Evolutionary conservation across 2,888 invertebrate species (phyloP).

Genomic region (Lymantria monacha): DNA sequence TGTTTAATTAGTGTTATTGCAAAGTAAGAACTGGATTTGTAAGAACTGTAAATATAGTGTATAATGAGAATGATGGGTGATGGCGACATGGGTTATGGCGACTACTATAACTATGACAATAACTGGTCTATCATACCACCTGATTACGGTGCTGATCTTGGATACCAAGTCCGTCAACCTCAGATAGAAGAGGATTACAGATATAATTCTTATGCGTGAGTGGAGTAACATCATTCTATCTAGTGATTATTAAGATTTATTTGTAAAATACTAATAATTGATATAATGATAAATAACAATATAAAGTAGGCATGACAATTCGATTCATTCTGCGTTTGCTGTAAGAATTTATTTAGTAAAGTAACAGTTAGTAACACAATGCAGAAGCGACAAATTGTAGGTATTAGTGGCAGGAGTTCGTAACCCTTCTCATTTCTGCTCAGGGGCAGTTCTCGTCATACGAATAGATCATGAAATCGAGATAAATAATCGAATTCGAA

Average conservation of each 20-base stretch:
- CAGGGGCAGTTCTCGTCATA: too few species aligned
- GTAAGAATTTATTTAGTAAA: too few species aligned
- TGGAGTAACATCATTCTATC: slow-evolving; percentile 26
- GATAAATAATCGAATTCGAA: too few species aligned
- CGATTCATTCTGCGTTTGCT: too few species aligned
- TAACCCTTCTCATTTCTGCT: too few species aligned
- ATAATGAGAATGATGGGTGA: slow-evolving; percentile 83
- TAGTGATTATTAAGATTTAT: background rate
- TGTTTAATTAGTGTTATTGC: slow-evolving; percentile 10
- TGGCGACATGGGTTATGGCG: slow-evolving; percentile 76
- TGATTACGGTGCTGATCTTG: slow-evolving; percentile 84
- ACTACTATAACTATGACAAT: slow-evolving; percentile 84
- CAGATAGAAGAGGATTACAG: slow-evolving; percentile 86
- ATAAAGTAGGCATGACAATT: too few species aligned
- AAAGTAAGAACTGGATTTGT: background rate
- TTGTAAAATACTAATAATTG: background rate
- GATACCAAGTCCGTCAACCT: slow-evolving; percentile 62
- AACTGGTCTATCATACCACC: slow-evolving; percentile 87
- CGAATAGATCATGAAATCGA: too few species aligned
- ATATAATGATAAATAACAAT: background rate
- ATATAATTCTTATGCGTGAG: slow-evolving; percentile 84
- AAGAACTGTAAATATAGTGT: slow-evolving; percentile 29
- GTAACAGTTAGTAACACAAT: too few species aligned
- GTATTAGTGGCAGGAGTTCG: too few species aligned
- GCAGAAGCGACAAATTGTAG: too few species aligned